These are phyloP conservation scores for Drosophila suzukii DNA, from an alignment of 1,140 invertebrate genomes.

Conservation along the genomic window DNA sequence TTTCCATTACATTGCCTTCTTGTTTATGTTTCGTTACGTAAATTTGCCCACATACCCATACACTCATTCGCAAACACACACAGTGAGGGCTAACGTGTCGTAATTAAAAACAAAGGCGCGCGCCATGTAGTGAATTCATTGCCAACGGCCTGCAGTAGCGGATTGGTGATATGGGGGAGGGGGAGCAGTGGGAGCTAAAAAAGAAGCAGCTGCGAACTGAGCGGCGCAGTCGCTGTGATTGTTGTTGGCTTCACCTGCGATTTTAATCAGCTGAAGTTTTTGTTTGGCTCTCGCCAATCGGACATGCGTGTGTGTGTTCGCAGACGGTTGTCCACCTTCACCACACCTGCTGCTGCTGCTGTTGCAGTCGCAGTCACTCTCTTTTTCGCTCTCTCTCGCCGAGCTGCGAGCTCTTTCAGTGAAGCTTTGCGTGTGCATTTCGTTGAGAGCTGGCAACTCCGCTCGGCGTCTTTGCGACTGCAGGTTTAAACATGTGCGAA, in stretches of 20 bases:
- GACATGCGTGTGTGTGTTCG: slow-evolving; percentile 18
- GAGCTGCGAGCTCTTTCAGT: neutral
- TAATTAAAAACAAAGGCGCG: slow-evolving; percentile 74
- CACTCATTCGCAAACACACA: neutral
- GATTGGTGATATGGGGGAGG: neutral
- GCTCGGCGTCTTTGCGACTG: neutral
- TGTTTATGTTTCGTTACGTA: slow-evolving; percentile 38
- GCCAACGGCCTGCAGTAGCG: slow-evolving; percentile 41
- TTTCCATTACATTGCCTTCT: slow-evolving; percentile 12
- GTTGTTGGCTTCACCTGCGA: slow-evolving; percentile 66
- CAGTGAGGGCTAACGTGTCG: slow-evolving; percentile 48
- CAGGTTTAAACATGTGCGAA: slow-evolving; percentile 20
- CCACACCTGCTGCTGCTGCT: slow-evolving; percentile 73
- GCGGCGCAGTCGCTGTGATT: slow-evolving; percentile 22
- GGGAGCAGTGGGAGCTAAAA: slow-evolving; percentile 9
- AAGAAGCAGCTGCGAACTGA: slow-evolving; percentile 28
- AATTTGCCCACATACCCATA: slow-evolving; percentile 28
- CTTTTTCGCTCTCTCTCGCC: slow-evolving; percentile 14
- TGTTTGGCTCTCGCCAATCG: slow-evolving; percentile 41
- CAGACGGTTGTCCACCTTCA: slow-evolving; percentile 58
- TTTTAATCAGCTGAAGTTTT: slow-evolving; percentile 74
- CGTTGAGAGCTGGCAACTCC: slow-evolving; percentile 53
- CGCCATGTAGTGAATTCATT: slow-evolving; percentile 66
- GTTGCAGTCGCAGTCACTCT: slow-evolving; percentile 50
- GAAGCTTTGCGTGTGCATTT: slow-evolving; percentile 19